Conservation (phyloP, 2,113 vertebrate genomes). For the Crotalus horridus region DNA sequence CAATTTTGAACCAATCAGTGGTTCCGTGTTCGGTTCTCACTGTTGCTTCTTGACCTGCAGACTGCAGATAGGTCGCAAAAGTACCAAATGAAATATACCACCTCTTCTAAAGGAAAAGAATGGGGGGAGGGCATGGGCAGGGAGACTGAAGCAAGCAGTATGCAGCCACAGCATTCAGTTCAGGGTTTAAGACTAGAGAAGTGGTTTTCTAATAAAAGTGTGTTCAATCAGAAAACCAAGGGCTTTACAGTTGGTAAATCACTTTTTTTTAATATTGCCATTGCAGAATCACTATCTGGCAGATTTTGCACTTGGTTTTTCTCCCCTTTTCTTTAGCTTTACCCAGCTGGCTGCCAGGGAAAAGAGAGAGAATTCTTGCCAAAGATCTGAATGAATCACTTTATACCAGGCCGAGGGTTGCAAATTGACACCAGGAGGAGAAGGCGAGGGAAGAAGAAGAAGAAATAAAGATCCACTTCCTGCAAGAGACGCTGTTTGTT, state of each 20-base stretch:
- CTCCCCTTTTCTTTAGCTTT: background rate
- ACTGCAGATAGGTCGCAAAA: too few relatives aligned
- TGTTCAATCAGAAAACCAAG: background rate
- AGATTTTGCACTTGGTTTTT: background rate
- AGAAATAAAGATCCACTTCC: background rate
- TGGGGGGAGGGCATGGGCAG: background rate
- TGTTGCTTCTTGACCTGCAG: too few relatives aligned
- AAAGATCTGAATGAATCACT: background rate
- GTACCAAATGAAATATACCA: background rate
- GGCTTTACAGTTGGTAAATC: background rate
- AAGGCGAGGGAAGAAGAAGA: background rate
- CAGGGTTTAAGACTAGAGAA: background rate
- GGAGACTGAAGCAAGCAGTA: background rate
- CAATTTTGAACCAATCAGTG: too few relatives aligned
- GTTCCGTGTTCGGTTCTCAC: too few relatives aligned
- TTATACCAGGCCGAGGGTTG: background rate
- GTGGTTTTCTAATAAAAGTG: background rate
- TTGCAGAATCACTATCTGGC: background rate
- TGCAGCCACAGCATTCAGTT: background rate
- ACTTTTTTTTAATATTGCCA: background rate
- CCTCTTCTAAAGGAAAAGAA: background rate
- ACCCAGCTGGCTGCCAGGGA: background rate
- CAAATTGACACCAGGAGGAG: background rate
- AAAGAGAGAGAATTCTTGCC: background rate
- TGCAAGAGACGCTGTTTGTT: background rate